Base-by-base conservation (phyloP, 2,888 invertebrate species). In the Hypena proboscidalis region DNA sequence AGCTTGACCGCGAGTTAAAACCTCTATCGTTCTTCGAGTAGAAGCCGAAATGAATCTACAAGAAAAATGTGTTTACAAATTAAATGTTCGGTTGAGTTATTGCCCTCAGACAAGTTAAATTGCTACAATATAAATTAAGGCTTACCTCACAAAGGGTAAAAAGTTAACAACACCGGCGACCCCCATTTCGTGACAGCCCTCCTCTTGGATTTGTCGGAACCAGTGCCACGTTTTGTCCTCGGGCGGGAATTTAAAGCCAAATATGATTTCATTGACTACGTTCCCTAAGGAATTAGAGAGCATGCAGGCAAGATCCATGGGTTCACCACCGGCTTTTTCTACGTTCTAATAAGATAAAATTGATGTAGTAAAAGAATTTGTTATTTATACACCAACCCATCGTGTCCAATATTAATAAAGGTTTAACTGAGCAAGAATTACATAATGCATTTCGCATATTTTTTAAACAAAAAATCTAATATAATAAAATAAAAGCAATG, bases 111-210 rank as follows among this genome's bases (percentile, higher is more conserved):
- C n/a, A n/a, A n/a, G n/a, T n/a, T n/a, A n/a, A n/a, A n/a, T n/a
- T n/a, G n/a, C n/a, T n/a, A n/a, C n/a, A n/a, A n/a, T n/a, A n/a
- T n/a, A n/a, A n/a, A n/a, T n/a, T 17, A n/a, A 20, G 17, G 4
- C 33, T 37, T 72, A 95, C 94, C 96, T 93, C 26, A 97, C 81
- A 72, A 95, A 94, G 7, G 97, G 97, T 53, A 97, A 86, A 81
- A 97, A 97, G 80, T 97, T 97, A 1, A 97, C 92, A 6, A 95
- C 93, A 1, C 95, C 97, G 0, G 97, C 95, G 1, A 97, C 93
- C 0, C 97, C 96, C 73, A 97, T 95, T 65, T 94, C 92, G 72
- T 96, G 95, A 32, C 95, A 94, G 0, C 97, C 97, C 77, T 96
- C 95, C 73, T 97, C 96, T 78, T 97, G 96, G 34, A 96, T 87